Evolutionary conservation across 2,888 invertebrate genomes (phyloP), one percentile per base, ranked within the genome.

Genomic region (Aradus depressus): DNA sequence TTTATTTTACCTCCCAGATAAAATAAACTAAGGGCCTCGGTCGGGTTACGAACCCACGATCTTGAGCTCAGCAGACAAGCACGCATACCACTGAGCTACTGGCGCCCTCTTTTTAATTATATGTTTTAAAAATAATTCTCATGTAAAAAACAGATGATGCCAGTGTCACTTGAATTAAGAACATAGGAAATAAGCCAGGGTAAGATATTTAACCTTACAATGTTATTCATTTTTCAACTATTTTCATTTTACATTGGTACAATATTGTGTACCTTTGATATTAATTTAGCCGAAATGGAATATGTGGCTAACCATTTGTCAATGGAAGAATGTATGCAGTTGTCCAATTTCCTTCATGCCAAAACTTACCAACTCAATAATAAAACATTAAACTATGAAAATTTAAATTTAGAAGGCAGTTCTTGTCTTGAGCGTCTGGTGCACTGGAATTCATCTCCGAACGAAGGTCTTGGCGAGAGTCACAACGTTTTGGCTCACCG

Each of bases 401-500:
- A 23, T n/a, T n/a, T 25, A 4, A 5, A 21, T 21, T 19, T 3
- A 3, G 38, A 34, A 22, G 42, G 42, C 18, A 37, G 21, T 6
- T 16, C 32, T 10, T 52, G 52, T 16, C 37, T 52, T 25, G 31
- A 52, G n/a, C 35, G 10, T 16, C 28, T 53, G n/a, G 6, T 50
- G 12, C 44, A 50, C 23, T 53, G 53, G 53, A 50, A 53, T 26
- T 44, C 50, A 12, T 22, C 31, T 10, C 50, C 50, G 23, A 32
- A 41, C 6, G 50, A 53, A 53, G 53, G 53, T 8, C 12, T 25
- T 25, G 50, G 50, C 19, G 39, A 50, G 19, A 53, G 44, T 26
- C 53, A 53, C n/a, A 41, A 18, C 3, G 26, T 25, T 25, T 14
- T 53, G 19, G 37, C 44, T 22, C 53, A 53, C n/a, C 37, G 53